Conservation (phyloP, 35 echinoderm and acorn worm genomes). For the Lytechinus pictus region DNA sequence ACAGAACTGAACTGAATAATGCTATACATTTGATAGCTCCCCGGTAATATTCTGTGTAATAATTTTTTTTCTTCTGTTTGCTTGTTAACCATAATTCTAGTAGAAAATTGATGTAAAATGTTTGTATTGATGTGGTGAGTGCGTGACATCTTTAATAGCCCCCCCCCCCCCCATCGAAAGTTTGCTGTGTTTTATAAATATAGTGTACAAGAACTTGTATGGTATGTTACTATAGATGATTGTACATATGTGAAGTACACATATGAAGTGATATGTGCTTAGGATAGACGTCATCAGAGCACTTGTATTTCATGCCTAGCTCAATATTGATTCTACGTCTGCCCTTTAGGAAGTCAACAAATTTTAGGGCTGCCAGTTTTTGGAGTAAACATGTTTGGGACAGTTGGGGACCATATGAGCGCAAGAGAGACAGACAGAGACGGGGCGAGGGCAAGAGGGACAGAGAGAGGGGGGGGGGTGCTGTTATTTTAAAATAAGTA, state of each 20-base stretch:
- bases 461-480: not conserved
- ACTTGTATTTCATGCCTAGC: slow-evolving; percentile 11
- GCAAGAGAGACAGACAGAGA: not conserved
- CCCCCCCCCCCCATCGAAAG: not conserved
- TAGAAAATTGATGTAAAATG: not conserved
- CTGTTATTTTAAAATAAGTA: not conserved
- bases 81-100: not conserved
- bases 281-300: not conserved
- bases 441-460: not conserved
- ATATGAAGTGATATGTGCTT: too few species aligned
- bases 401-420: not conserved
- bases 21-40: too few species aligned
- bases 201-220: not conserved
- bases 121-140: not conserved
- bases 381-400: slow-evolving; percentile 1
- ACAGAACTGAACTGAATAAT: too few species aligned
- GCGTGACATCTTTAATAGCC: too few species aligned
- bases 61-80: too few species aligned
- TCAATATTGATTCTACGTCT: slow-evolving; percentile 13
- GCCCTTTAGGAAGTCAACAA: not conserved
- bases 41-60: too few species aligned
- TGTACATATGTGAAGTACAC: too few species aligned
- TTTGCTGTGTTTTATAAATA: not conserved
- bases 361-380: not conserved
- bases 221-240: too few species aligned